A percentile compares a stretch with the other conserved stretches of the same genome.
Evolutionary conservation across 2,888 invertebrate species (phyloP).

Genomic region (Dilophus febrilis): DNA sequence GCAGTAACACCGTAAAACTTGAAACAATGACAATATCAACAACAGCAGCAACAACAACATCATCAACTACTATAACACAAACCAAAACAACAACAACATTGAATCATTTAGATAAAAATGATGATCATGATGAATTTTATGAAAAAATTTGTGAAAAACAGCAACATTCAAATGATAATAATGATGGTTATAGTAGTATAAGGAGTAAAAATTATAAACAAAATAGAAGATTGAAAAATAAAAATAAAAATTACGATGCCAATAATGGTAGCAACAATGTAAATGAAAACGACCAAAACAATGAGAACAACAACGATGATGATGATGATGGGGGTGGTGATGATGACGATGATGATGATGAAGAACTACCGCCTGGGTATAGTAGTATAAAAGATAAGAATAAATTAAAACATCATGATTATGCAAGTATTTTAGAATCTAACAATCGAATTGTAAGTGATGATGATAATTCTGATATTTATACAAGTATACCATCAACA

Average conservation of each 20-base stretch:
- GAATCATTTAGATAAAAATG: no score
- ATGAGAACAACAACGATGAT: background rate
- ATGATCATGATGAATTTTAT: constrained; percentile 24
- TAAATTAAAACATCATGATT: constrained; percentile 16
- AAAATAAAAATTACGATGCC: no score
- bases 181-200: constrained; percentile 11
- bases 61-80: no score
- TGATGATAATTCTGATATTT: constrained; percentile 15
- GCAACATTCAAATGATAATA: background rate
- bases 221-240: no score
- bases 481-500: constrained; percentile 12
- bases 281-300: background rate
- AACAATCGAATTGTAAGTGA: constrained; percentile 12
- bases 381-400: constrained; percentile 5
- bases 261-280: no score
- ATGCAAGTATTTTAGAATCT: constrained; percentile 28
- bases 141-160: constrained; percentile 27
- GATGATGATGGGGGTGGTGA: background rate
- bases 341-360: constrained; percentile 1
- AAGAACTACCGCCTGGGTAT: constrained; percentile 5
- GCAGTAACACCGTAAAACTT: no score
- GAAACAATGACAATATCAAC: no score
- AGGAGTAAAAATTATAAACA: no score
- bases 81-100: constrained; percentile 10
- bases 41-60: no score